phyloP scores from a whole-genome alignment of 92 coral and sea anemone species.

The Paramuricea clavata region DNA sequence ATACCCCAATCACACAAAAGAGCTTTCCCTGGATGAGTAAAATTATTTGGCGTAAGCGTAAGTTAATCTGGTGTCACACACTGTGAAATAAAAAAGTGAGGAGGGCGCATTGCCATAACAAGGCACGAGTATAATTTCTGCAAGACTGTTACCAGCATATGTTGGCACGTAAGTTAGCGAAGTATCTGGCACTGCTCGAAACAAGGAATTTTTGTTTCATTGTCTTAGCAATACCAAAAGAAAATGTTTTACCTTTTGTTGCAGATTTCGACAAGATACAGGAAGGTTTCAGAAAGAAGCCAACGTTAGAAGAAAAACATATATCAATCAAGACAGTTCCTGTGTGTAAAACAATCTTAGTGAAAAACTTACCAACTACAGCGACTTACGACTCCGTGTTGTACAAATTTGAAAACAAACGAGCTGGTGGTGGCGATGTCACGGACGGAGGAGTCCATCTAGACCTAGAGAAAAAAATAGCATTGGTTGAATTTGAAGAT shows the following conservation, averaged over 20 bases:
- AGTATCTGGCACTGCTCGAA: no score
- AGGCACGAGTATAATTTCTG: no score
- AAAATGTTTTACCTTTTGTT: neutral
- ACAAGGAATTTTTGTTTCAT: no score
- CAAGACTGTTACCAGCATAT: no score
- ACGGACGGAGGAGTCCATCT: neutral
- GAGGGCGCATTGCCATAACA: no score
- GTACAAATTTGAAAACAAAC: slow-evolving; percentile 24
- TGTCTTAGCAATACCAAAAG: no score
- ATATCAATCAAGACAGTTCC: slow-evolving; percentile 25
- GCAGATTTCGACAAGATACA: slow-evolving; percentile 23
- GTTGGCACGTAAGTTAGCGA: no score
- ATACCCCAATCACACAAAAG: no score
- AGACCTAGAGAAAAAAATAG: slow-evolving; percentile 12
- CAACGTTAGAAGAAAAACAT: neutral
- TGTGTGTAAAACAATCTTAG: slow-evolving; percentile 23
- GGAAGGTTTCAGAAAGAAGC: neutral
- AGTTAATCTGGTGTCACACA: no score
- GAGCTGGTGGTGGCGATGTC: slow-evolving; percentile 27
- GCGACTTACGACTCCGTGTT: slow-evolving; percentile 17
- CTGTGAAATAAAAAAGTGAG: no score
- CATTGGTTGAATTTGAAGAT: slow-evolving; percentile 37
- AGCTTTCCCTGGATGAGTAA: no score
- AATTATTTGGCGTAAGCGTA: no score
- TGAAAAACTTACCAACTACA: slow-evolving; percentile 23